Conservation (phyloP, 2,113 vertebrate genomes). For the Channa maculata region DNA sequence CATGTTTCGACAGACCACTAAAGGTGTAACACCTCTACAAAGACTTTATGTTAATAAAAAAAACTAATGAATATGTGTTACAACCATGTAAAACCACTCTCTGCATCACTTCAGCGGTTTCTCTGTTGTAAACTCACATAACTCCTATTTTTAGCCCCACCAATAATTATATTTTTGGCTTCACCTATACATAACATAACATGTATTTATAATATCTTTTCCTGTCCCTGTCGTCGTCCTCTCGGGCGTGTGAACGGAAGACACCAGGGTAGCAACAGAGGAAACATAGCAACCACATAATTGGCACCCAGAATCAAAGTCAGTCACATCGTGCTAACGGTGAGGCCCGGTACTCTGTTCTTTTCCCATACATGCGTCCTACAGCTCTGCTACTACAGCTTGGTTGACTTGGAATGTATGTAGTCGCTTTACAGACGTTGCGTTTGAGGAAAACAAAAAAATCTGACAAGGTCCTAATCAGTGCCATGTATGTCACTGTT, state of each 20-base stretch:
- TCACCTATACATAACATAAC: constrained; percentile 15
- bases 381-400: constrained; percentile 55
- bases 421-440: constrained; percentile 60
- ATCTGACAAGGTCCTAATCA: constrained; percentile 32
- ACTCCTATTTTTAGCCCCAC: not conserved
- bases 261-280: constrained; percentile 71
- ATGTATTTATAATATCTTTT: constrained; percentile 41
- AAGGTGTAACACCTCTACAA: too few species aligned
- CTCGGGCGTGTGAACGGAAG: constrained; percentile 69
- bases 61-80: too few species aligned
- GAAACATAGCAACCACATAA: constrained; percentile 77
- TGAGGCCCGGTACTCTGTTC: constrained; percentile 43
- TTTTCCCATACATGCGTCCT: constrained; percentile 65
- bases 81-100: too few species aligned
- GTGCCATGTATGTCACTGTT: constrained; percentile 20
- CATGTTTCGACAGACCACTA: too few species aligned
- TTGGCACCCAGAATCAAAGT: constrained; percentile 68
- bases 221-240: constrained; percentile 26
- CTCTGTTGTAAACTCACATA: not conserved
- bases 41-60: too few species aligned
- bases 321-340: constrained; percentile 56
- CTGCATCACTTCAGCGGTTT: not conserved
- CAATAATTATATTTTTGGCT: constrained; percentile 6
- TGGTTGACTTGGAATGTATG: constrained; percentile 61
- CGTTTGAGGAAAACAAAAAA: constrained; percentile 36